Base-by-base conservation (phyloP, 2,113 vertebrate genomes). In the Tricholaema leucomelas region DNA sequence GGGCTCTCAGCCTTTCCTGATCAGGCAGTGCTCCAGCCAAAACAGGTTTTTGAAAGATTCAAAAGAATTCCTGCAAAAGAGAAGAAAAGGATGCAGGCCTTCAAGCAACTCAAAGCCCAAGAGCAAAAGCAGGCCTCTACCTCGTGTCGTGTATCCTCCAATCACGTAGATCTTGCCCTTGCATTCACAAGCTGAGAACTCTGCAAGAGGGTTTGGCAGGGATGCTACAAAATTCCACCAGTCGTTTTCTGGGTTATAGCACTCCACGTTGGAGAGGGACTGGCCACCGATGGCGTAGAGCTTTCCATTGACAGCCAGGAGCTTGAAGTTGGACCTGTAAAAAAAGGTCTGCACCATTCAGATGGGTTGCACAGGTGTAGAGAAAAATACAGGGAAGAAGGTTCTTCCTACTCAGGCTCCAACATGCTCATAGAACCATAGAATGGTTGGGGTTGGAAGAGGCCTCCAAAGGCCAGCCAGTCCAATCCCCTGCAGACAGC, bases 141-240 rank as follows among this genome's bases (percentile, higher is more conserved):
- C 99, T 98, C 98, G 97, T 31, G 98, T 97, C 3, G 99, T 99
- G 85, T 99, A 99, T 60, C 99, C 99, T 38, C 99, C 99, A 42
- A 99, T 98, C 85, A 99, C 98, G 1, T 99, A 99, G 91, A 99
- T 99, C 97, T 98, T 98, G 65, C 98, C 99, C 79, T 98, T 98
- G 93, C 99, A 99, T 76, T 99, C 99, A 3, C 99, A 99, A 4
- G 99, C 99, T 7, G 99, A 99, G 95, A 99, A 99, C 96, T 99
- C 99, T 12, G 98, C 98, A 77, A 99, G 97, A 9, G 99, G 98
- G 67, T 98, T 98, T 5, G 99, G 99, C 96, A 99, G 97, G 3
- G 99, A 98, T 0, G 99, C 98, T 71, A 99, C 98, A 0, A 98
- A 98, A 84, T 97, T 99, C 99, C 99, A 99, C 83, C 98, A 98